Percentiles rank a stretch among this genome's conserved stretches.
These are phyloP conservation scores for Aphodius sticticus DNA, from an alignment of 2,888 invertebrate species.

Conservation along the genomic window DNA sequence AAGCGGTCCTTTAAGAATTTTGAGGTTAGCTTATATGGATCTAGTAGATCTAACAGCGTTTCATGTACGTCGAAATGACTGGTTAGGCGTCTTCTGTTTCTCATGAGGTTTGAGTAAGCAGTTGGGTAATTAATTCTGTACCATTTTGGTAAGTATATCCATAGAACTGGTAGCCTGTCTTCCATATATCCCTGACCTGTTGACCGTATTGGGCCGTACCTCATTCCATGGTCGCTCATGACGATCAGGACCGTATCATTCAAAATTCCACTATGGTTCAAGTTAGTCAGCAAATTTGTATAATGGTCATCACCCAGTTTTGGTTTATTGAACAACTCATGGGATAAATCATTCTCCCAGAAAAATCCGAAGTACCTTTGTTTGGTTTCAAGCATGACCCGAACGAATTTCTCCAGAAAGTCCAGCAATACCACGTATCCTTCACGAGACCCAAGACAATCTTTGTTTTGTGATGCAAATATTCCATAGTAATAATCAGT, in stretches of 20 bases:
- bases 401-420: slow-evolving; percentile 72
- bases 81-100: slow-evolving; percentile 76
- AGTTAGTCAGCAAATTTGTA: slow-evolving; percentile 64
- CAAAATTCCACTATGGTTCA: slow-evolving; percentile 65
- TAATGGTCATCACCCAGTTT: slow-evolving; percentile 75
- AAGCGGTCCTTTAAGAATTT: slow-evolving; percentile 56
- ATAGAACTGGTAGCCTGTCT: slow-evolving; percentile 85
- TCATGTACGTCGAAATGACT: slow-evolving; percentile 87
- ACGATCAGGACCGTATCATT: slow-evolving; percentile 75
- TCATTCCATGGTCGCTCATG: slow-evolving; percentile 90
- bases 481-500: slow-evolving; percentile 87
- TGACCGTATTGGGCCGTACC: slow-evolving; percentile 83
- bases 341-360: slow-evolving; percentile 85
- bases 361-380: slow-evolving; percentile 81
- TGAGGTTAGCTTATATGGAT: slow-evolving; percentile 60
- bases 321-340: slow-evolving; percentile 84
- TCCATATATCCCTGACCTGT: slow-evolving; percentile 89
- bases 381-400: slow-evolving; percentile 64
- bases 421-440: slow-evolving; percentile 76
- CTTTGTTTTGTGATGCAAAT: slow-evolving; percentile 73
- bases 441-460: slow-evolving; percentile 76
- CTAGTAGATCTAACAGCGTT: slow-evolving; percentile 73
- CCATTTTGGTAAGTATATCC: slow-evolving; percentile 76
- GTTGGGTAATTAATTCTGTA: slow-evolving; percentile 69
- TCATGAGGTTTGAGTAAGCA: slow-evolving; percentile 70